phyloP scores from a whole-genome alignment of 2,113 vertebrate species.

The Lasiurus borealis region DNA sequence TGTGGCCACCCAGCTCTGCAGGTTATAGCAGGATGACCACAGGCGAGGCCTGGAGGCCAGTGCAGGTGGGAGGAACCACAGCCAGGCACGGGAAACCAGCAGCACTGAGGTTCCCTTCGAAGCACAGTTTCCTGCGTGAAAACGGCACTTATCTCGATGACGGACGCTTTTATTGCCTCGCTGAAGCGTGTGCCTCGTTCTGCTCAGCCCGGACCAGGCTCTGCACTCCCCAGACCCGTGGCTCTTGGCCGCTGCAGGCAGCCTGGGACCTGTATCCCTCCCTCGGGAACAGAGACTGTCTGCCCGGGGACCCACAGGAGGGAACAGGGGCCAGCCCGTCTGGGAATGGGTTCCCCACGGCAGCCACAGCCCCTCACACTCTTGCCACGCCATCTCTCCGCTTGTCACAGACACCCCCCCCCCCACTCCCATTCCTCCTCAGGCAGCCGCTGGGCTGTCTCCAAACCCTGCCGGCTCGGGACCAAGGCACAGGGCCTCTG shows the following conservation, averaged over 20 bases:
- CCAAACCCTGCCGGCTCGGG: too few species aligned
- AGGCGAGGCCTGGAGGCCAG: not conserved
- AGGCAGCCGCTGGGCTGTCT: not conserved
- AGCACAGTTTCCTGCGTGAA: not conserved
- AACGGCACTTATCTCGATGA: not conserved
- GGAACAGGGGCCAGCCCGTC: too few species aligned
- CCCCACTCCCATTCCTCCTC: not conserved
- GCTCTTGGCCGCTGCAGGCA: not conserved
- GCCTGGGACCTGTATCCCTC: not conserved
- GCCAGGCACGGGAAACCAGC: not conserved
- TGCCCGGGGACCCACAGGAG: fast-evolving
- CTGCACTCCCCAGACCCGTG: not conserved
- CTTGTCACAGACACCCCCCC: not conserved
- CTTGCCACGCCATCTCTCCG: not conserved
- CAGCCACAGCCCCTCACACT: not conserved
- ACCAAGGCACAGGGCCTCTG: too few species aligned
- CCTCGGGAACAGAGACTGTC: not conserved
- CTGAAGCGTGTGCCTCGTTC: not conserved
- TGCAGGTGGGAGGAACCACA: not conserved
- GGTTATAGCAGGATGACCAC: not conserved
- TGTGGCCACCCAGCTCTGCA: not conserved
- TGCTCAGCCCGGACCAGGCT: not conserved
- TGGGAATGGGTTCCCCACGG: not conserved
- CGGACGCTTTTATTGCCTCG: not conserved
- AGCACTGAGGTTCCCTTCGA: not conserved